Evolutionary conservation across 23 tunicate species (phyloP).

Genomic region (Trididemnum miniatum): DNA sequence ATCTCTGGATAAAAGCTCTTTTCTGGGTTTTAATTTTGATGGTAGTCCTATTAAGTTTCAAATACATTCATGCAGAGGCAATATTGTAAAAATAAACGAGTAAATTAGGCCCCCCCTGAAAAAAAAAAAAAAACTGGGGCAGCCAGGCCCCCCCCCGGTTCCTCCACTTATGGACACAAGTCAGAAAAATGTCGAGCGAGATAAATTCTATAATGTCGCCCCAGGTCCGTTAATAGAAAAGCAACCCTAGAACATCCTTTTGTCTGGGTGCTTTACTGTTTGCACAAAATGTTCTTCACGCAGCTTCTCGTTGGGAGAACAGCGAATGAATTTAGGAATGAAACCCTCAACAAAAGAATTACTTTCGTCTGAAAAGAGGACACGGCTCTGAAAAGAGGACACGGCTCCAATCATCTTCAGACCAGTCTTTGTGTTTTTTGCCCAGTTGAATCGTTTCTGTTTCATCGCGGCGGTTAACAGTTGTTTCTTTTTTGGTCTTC

Average conservation of each 20-base stretch:
- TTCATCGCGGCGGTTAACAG: constrained; percentile 30
- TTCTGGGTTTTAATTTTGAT: too few relatives aligned
- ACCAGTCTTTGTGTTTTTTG: constrained; percentile 1
- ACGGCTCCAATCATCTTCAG: background rate
- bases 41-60: too few relatives aligned
- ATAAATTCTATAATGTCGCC: too few relatives aligned
- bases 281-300: constrained; percentile 19
- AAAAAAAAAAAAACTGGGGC: too few relatives aligned
- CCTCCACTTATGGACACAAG: too few relatives aligned
- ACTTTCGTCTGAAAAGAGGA: constrained; percentile 12
- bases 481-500: constrained; percentile 26
- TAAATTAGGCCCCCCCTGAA: too few relatives aligned
- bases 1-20: too few relatives aligned
- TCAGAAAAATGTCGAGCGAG: too few relatives aligned
- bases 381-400: background rate
- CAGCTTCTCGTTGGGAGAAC: constrained; percentile 18
- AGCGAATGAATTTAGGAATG: constrained; percentile 11
- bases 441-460: constrained; percentile 31
- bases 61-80: too few relatives aligned
- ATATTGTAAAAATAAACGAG: too few relatives aligned
- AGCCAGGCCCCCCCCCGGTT: too few relatives aligned
- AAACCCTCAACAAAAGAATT: background rate
- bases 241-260: constrained; percentile 20
- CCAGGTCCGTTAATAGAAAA: constrained; percentile 15
- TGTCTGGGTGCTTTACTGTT: constrained; percentile 15